phyloP scores from a whole-genome alignment of 30 jellyfish, hydroid and myxozoan genomes.

The Aurelia coerulea region DNA sequence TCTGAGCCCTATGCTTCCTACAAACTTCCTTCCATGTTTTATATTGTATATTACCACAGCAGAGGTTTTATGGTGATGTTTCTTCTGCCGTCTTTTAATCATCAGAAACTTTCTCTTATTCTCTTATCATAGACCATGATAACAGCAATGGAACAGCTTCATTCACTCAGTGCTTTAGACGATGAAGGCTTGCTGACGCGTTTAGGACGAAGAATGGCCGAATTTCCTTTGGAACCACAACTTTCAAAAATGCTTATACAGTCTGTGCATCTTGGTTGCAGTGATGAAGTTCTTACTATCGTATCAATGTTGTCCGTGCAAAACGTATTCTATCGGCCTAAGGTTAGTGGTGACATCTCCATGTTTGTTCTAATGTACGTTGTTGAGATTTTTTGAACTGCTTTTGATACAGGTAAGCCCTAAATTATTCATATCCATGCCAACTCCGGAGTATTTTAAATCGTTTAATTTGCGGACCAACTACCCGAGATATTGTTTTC shows the following conservation, averaged over 20 bases:
- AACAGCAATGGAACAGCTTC: constrained; percentile 96
- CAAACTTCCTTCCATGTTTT: too few relatives aligned
- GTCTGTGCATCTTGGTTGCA: constrained; percentile 97
- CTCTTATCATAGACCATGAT: constrained; percentile 79
- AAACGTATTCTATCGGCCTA: constrained; percentile 94
- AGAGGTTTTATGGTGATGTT: too few relatives aligned
- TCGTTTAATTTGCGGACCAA: too few relatives aligned
- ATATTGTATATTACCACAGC: too few relatives aligned
- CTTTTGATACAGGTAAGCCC: too few relatives aligned
- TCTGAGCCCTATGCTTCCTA: too few relatives aligned
- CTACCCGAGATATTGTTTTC: too few relatives aligned
- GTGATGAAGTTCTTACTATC: constrained; percentile 93
- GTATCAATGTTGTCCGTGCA: constrained; percentile 98
- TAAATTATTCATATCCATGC: too few relatives aligned
- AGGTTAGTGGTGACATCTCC: constrained; percentile 54
- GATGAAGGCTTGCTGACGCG: constrained; percentile 99
- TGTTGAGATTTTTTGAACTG: too few relatives aligned
- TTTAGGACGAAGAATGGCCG: constrained; percentile 99
- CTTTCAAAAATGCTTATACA: constrained; percentile 95
- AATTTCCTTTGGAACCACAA: constrained; percentile 96
- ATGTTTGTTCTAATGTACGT: too few relatives aligned
- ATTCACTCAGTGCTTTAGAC: constrained; percentile 96
- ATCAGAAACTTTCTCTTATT: neutral
- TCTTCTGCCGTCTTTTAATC: too few relatives aligned
- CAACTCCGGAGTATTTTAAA: too few relatives aligned